phyloP scores from a whole-genome alignment of 2,113 vertebrate species.

The Nothocercus nigrocapillus region DNA sequence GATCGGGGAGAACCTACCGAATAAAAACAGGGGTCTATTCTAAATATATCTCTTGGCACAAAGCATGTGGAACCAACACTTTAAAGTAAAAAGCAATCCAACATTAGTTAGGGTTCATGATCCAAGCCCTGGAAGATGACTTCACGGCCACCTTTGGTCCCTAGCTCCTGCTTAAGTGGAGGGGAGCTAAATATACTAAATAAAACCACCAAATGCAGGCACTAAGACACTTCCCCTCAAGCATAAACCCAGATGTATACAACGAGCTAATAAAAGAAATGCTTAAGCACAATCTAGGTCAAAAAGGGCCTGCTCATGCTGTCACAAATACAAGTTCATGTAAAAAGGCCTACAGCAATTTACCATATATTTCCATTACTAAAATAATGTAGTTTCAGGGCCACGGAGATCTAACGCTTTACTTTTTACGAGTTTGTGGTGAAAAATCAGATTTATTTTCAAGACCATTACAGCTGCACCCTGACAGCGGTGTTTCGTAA shows the following conservation, averaged over 20 bases:
- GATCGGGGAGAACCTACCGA: conserved; percentile 96
- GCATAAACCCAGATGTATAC: not conserved
- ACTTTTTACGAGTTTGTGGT: not conserved
- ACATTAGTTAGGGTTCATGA: not conserved
- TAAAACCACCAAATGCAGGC: not conserved
- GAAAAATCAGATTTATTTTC: not conserved
- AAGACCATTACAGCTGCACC: not conserved
- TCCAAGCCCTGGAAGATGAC: not conserved
- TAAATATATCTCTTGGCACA: conserved; percentile 70
- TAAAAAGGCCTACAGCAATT: not conserved
- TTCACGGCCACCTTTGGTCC: not conserved
- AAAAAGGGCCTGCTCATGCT: not conserved
- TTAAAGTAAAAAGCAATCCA: not conserved
- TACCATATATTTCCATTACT: not conserved
- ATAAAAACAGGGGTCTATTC: conserved; percentile 77
- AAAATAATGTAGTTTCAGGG: not conserved
- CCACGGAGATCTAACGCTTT: not conserved
- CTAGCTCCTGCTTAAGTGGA: not conserved
- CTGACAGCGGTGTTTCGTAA: too few relatives aligned
- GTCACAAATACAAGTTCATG: not conserved
- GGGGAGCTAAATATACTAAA: not conserved
- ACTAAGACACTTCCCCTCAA: not conserved
- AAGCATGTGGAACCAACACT: conserved; percentile 17
- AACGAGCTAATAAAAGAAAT: not conserved
- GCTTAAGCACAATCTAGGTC: not conserved